phyloP scores from a whole-genome alignment of 1,140 invertebrate species.

The Lasioglossum baleicum region DNA sequence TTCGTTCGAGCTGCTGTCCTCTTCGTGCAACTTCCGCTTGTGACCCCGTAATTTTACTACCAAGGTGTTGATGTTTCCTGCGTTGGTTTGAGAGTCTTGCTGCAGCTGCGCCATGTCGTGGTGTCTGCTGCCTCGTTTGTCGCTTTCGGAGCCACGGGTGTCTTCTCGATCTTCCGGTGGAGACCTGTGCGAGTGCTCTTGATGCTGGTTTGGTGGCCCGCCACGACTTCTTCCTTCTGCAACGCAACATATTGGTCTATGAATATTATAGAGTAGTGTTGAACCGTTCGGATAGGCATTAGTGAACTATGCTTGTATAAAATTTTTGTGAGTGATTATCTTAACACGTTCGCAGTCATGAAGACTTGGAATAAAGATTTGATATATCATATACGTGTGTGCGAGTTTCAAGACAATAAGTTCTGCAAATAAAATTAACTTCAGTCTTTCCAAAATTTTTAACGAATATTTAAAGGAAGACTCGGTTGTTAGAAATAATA shows the following conservation, averaged over 20 bases:
- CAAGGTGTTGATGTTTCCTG: conserved; percentile 63
- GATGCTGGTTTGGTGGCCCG: conserved; percentile 80
- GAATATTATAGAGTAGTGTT: neutral
- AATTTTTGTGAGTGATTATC: neutral
- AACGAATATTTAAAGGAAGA: too few relatives aligned
- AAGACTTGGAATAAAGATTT: too few relatives aligned
- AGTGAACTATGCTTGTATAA: neutral
- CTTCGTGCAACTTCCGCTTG: conserved; percentile 81
- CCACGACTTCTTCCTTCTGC: conserved; percentile 82
- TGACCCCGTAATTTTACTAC: conserved; percentile 74
- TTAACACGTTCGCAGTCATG: too few relatives aligned
- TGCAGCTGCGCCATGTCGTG: conserved; percentile 80
- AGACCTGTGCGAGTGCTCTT: conserved; percentile 78
- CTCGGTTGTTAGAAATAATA: too few relatives aligned
- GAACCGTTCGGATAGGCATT: neutral
- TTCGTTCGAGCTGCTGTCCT: conserved; percentile 81
- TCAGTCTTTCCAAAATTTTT: too few relatives aligned
- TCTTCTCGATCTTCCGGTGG: conserved; percentile 81
- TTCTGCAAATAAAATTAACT: too few relatives aligned
- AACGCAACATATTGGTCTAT: conserved; percentile 30
- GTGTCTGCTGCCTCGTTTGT: conserved; percentile 80
- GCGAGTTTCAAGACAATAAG: too few relatives aligned
- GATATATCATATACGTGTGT: too few relatives aligned
- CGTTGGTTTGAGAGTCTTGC: conserved; percentile 68
- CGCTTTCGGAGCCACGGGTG: conserved; percentile 79